Percentiles rank a stretch among this genome's conserved stretches.
Conservation (phyloP, 2,888 invertebrate genomes). For the Drosophila putrida region DNA sequence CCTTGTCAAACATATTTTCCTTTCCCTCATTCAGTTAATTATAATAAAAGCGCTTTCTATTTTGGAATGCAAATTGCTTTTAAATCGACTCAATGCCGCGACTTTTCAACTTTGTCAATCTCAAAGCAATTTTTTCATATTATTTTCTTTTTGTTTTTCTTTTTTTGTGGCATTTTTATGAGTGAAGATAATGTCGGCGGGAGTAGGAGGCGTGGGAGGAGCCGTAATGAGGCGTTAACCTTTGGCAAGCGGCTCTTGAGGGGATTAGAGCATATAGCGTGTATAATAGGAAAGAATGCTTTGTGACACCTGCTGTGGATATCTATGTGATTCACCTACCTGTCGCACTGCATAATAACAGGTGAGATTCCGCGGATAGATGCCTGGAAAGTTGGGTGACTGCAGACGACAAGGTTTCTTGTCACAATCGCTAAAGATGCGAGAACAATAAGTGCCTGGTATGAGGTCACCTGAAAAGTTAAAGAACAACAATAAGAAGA, state of each 20-base stretch:
- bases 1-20: conserved; percentile 4
- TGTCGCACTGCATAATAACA: conserved; percentile 96
- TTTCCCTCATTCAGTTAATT: conserved; percentile 60
- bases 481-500: background rate
- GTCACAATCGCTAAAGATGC: conserved; percentile 97
- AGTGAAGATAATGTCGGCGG: conserved; percentile 26
- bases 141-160: conserved; percentile 11
- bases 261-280: conserved; percentile 14
- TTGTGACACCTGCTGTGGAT: conserved; percentile 28
- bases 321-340: conserved; percentile 73
- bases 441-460: conserved; percentile 95
- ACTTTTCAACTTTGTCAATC: conserved; percentile 67
- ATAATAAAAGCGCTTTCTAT: conserved; percentile 67
- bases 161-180: conserved; percentile 63
- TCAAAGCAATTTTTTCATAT: conserved; percentile 26
- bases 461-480: conserved; percentile 91
- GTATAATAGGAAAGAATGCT: conserved; percentile 8
- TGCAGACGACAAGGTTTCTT: conserved; percentile 95
- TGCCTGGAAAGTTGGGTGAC: conserved; percentile 96
- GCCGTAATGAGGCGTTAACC: conserved; percentile 50
- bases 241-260: conserved; percentile 34
- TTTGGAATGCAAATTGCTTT: conserved; percentile 76
- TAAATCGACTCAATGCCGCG: conserved; percentile 58
- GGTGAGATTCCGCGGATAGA: conserved; percentile 96
- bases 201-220: background rate